phyloP scores from a whole-genome alignment of 1,140 invertebrate genomes.

The Drosophila pallidifrons region DNA sequence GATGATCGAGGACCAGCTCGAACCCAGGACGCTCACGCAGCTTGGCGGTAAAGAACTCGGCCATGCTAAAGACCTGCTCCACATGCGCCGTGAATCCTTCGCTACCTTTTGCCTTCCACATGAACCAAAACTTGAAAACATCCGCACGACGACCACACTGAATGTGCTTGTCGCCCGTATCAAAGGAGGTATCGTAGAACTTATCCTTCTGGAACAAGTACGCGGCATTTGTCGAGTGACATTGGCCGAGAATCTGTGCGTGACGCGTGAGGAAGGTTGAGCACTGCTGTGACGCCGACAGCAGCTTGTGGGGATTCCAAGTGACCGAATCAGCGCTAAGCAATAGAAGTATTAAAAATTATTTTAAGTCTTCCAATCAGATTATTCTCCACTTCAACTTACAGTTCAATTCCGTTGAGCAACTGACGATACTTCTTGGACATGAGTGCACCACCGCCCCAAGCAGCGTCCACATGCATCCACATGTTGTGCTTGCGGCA shows the following conservation, averaged over 20 bases:
- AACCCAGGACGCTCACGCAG: slow-evolving; percentile 90
- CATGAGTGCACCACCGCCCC: slow-evolving; percentile 95
- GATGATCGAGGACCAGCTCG: slow-evolving; percentile 90
- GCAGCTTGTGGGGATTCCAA: slow-evolving; percentile 99
- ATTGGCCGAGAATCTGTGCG: slow-evolving; percentile 88
- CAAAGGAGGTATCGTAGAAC: slow-evolving; percentile 96
- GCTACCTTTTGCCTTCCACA: slow-evolving; percentile 98
- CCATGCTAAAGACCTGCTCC: slow-evolving; percentile 91
- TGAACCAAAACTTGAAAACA: slow-evolving; percentile 98
- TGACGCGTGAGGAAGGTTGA: slow-evolving; percentile 94
- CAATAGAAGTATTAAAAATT: slow-evolving; percentile 64
- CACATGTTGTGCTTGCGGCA: slow-evolving; percentile 94
- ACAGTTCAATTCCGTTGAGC: slow-evolving; percentile 92
- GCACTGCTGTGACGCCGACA: slow-evolving; percentile 98
- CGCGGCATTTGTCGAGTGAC: slow-evolving; percentile 90
- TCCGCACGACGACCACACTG: slow-evolving; percentile 96
- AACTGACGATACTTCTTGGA: slow-evolving; percentile 92
- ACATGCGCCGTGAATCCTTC: slow-evolving; percentile 92
- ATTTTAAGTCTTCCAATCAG: background rate
- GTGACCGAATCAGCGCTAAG: slow-evolving; percentile 97
- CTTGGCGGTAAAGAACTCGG: slow-evolving; percentile 89
- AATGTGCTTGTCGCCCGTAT: slow-evolving; percentile 97
- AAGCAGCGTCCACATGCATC: slow-evolving; percentile 98
- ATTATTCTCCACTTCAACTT: slow-evolving; percentile 60
- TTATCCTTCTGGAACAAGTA: slow-evolving; percentile 99